phyloP scores from a whole-genome alignment of 1,140 invertebrate species.

The Drosophila busckii region DNA sequence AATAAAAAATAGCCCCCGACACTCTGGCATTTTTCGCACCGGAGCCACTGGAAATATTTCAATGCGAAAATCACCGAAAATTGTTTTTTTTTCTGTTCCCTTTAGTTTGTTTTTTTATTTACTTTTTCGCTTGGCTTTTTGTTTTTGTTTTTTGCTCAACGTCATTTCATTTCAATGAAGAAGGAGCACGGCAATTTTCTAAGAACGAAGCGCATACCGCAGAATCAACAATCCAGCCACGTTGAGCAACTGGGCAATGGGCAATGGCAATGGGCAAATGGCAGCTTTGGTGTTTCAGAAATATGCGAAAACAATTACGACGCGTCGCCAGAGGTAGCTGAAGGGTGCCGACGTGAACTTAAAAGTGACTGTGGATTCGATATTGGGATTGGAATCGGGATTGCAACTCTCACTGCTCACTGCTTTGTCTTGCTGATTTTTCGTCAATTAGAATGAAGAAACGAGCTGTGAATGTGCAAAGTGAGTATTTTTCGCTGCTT shows the following conservation, averaged over 20 bases:
- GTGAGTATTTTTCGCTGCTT: conserved; percentile 43
- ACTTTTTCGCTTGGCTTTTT: background rate
- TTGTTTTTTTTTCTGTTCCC: conserved; percentile 24
- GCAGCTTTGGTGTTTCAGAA: conserved; percentile 66
- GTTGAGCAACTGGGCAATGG: conserved; percentile 20
- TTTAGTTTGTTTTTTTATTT: background rate
- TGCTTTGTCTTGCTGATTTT: conserved; percentile 60
- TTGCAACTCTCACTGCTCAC: background rate
- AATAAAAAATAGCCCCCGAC: conserved; percentile 6
- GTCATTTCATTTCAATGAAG: conserved; percentile 74
- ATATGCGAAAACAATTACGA: conserved; percentile 73
- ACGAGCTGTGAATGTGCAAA: conserved; percentile 74
- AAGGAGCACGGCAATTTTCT: conserved; percentile 76
- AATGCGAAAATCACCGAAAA: conserved; percentile 74
- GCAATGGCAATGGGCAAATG: conserved; percentile 41
- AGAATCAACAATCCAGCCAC: conserved; percentile 40
- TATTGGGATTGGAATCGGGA: conserved; percentile 11
- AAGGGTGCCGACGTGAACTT: too few relatives aligned
- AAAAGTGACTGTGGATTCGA: too few relatives aligned
- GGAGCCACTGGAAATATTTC: conserved; percentile 63
- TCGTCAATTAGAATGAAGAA: conserved; percentile 72
- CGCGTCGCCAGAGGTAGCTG: conserved; percentile 4
- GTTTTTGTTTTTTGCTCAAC: conserved; percentile 24
- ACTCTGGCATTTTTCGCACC: conserved; percentile 68
- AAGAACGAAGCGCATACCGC: conserved; percentile 71